Percentiles rank a stretch among this genome's conserved stretches.
phyloP scores from a whole-genome alignment of 2,888 invertebrate species.

The Hedychridium roseum region DNA sequence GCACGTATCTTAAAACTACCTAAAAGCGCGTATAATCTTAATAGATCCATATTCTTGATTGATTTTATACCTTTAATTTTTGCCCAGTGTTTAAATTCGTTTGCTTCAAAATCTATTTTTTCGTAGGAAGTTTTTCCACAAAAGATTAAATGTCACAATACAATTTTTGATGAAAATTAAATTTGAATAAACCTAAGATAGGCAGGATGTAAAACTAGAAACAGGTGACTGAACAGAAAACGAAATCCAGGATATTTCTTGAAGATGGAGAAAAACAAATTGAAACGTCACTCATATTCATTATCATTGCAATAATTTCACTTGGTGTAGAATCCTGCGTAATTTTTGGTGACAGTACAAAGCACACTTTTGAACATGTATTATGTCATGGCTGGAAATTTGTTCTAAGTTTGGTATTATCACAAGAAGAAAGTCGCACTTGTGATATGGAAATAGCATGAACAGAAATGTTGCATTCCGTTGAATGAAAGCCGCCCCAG shows the following conservation, averaged over 20 bases:
- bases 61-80: slow-evolving; percentile 17
- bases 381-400: no score
- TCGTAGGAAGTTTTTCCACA: not conserved
- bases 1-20: slow-evolving; percentile 5
- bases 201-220: no score
- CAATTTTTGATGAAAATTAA: not conserved
- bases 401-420: no score
- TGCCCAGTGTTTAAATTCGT: slow-evolving; percentile 14
- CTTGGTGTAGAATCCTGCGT: no score
- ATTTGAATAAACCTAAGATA: no score
- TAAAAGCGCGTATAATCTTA: slow-evolving; percentile 7
- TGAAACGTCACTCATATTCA: not conserved
- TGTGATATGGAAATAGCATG: not conserved
- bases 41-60: slow-evolving; percentile 12
- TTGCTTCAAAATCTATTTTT: not conserved
- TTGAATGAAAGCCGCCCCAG: slow-evolving; percentile 40
- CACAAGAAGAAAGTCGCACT: no score
- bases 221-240: no score
- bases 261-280: not conserved
- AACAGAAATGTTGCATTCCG: slow-evolving; percentile 53
- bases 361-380: no score
- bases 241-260: not conserved
- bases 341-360: no score
- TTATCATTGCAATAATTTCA: no score
- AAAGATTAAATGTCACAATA: not conserved